Percentiles rank a stretch among this genome's conserved stretches.
Evolutionary conservation across 2,888 invertebrate genomes (phyloP).

Genomic region (Aleiodes alternator): DNA sequence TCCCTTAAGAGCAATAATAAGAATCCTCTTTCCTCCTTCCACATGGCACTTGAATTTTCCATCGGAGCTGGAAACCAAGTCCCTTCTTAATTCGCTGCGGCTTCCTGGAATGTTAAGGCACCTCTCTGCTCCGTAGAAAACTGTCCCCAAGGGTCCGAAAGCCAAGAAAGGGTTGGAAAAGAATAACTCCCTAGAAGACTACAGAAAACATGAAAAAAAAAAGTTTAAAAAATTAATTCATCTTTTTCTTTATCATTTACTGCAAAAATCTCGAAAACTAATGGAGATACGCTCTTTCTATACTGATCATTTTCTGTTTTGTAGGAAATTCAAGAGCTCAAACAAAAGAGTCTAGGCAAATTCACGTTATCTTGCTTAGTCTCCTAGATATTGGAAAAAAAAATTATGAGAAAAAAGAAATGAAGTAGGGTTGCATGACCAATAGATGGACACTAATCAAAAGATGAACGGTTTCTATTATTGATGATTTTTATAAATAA

Average conservation of each 20-base stretch:
- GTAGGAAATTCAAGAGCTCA: too few species aligned
- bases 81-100: conserved; percentile 32
- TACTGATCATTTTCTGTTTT: too few species aligned
- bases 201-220: neutral
- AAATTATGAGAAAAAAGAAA: neutral
- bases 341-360: too few species aligned
- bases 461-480: too few species aligned
- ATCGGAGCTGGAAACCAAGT: conserved; percentile 15
- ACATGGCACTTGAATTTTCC: conserved; percentile 22
- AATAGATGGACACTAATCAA: too few species aligned
- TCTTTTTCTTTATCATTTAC: too few species aligned
- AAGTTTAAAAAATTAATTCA: neutral
- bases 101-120: conserved; percentile 29
- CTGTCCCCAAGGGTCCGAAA: neutral
- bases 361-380: too few species aligned
- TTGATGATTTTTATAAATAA: too few species aligned
- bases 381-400: too few species aligned
- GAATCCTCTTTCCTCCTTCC: conserved; percentile 69
- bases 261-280: too few species aligned
- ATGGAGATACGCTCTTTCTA: too few species aligned
- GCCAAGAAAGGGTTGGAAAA: conserved; percentile 2
- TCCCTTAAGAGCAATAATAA: conserved; percentile 75
- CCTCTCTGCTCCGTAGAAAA: neutral
- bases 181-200: conserved; percentile 1
- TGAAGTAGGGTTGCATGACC: too few species aligned